phyloP scores from a whole-genome alignment of 2,113 vertebrate species.

The Ageneiosus marmoratus region DNA sequence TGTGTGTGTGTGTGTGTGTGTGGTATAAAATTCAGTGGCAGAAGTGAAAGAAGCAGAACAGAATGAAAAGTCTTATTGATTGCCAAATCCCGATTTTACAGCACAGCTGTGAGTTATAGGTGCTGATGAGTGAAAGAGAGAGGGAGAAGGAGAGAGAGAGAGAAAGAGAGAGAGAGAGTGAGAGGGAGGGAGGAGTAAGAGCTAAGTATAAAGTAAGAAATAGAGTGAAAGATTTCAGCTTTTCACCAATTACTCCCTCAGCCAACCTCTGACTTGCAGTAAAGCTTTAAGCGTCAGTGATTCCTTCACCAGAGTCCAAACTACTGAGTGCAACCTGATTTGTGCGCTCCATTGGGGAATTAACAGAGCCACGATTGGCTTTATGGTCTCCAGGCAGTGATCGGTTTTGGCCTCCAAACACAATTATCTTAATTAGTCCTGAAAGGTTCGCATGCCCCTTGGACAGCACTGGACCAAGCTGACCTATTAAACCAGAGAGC shows the following conservation, averaged over 20 bases:
- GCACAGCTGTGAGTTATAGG: slow-evolving; percentile 63
- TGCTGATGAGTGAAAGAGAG: slow-evolving; percentile 30
- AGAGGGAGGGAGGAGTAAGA: neutral
- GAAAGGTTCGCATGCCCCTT: slow-evolving; percentile 20
- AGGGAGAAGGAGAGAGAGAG: slow-evolving; percentile 14
- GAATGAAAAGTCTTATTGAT: slow-evolving; percentile 66
- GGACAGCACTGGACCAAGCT: slow-evolving; percentile 18
- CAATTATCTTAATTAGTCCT: slow-evolving; percentile 44
- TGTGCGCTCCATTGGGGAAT: slow-evolving; percentile 30
- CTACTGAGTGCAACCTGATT: slow-evolving; percentile 14
- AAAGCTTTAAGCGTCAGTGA: neutral
- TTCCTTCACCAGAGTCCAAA: neutral
- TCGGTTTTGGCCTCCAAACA: slow-evolving; percentile 20
- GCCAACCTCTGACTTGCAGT: slow-evolving; percentile 14
- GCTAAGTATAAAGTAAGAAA: neutral
- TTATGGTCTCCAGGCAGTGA: slow-evolving; percentile 30
- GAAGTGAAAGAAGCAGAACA: slow-evolving; percentile 45
- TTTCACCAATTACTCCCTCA: slow-evolving; percentile 10
- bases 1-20: slow-evolving; percentile 16
- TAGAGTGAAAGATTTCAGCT: neutral
- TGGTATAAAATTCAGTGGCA: slow-evolving; percentile 54
- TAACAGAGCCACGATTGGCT: slow-evolving; percentile 26
- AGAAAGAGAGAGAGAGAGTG: neutral
- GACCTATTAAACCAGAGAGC: slow-evolving; percentile 21
- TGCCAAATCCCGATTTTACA: slow-evolving; percentile 65